These are phyloP conservation scores for Clytia hemisphaerica DNA, from an alignment of 30 jellyfish, hydroid and myxozoan species.

Conservation along the genomic window DNA sequence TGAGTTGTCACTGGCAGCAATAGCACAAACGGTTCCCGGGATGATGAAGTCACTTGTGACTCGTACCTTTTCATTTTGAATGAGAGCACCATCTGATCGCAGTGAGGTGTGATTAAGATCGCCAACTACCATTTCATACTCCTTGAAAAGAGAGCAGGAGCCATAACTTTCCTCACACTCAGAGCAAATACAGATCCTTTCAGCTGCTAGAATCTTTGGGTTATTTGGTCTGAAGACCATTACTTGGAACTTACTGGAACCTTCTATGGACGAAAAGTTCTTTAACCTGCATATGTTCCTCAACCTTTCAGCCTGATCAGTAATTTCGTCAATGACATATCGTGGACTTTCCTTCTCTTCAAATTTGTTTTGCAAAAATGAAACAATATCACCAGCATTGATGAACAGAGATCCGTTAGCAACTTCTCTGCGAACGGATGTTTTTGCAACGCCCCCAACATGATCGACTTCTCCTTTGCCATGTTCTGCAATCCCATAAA, in stretches of 20 bases:
- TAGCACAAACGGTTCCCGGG: slow-evolving; percentile 30
- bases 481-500: too few relatives aligned
- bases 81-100: slow-evolving; percentile 10
- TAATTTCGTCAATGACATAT: slow-evolving; percentile 16
- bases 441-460: slow-evolving; percentile 36
- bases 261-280: slow-evolving; percentile 11
- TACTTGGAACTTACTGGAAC: slow-evolving; percentile 20
- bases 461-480: slow-evolving; percentile 36
- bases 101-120: slow-evolving; percentile 24
- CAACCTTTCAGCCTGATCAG: background rate
- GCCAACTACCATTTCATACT: slow-evolving; percentile 19
- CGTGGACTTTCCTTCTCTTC: slow-evolving; percentile 19
- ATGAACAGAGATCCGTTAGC: slow-evolving; percentile 21
- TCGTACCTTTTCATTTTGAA: background rate
- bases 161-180: slow-evolving; percentile 30
- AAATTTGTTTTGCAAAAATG: slow-evolving; percentile 5
- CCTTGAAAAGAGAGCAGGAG: slow-evolving; percentile 19
- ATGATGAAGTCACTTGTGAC: slow-evolving; percentile 7
- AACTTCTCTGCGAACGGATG: slow-evolving; percentile 19
- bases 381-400: slow-evolving; percentile 29
- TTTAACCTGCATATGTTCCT: slow-evolving; percentile 10
- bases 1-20: slow-evolving; percentile 34
- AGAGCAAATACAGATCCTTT: slow-evolving; percentile 28
- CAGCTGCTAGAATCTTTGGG: slow-evolving; percentile 5
- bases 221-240: slow-evolving; percentile 20